Evolutionary conservation across 2,888 invertebrate species (phyloP).

Genomic region (Caenorhabditis wallacei): DNA sequence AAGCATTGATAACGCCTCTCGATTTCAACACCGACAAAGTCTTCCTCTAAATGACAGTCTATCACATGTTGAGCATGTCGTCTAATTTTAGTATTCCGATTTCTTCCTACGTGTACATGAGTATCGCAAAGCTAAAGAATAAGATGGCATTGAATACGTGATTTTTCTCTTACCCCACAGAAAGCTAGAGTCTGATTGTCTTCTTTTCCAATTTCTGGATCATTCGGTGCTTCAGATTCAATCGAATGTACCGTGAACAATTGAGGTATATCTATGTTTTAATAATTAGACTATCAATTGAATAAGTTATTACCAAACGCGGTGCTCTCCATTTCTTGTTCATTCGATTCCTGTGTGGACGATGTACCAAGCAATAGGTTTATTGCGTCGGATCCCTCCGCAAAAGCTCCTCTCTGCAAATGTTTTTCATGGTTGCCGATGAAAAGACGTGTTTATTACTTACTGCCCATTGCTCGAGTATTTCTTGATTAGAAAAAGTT

Average conservation of each 20-base stretch:
- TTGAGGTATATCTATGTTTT: conserved; percentile 24
- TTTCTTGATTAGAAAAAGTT: conserved; percentile 42
- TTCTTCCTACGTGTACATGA: conserved; percentile 31
- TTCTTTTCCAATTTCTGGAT: conserved; percentile 32
- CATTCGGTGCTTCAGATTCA: conserved; percentile 5
- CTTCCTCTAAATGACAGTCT: conserved; percentile 1
- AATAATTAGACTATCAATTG: neutral
- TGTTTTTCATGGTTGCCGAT: neutral
- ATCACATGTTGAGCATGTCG: conserved; percentile 42
- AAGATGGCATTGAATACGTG: too few relatives aligned
- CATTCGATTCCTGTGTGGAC: neutral
- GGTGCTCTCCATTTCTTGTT: neutral
- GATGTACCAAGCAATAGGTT: conserved; percentile 24
- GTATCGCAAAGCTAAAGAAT: conserved; percentile 20
- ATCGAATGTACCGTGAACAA: conserved; percentile 18
- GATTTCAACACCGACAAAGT: conserved; percentile 8
- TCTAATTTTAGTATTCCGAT: conserved; percentile 35
- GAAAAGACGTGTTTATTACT: neutral
- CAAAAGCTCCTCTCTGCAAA: conserved; percentile 48
- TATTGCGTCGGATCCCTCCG: conserved; percentile 24
- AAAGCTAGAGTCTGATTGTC: neutral
- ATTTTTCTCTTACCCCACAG: neutral
- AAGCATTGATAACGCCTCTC: conserved; percentile 44
- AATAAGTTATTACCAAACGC: conserved; percentile 15
- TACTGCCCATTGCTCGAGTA: conserved; percentile 61